Base-by-base conservation (phyloP, 2,797 vertebrate genomes). In the Megaceryle alcyon region DNA sequence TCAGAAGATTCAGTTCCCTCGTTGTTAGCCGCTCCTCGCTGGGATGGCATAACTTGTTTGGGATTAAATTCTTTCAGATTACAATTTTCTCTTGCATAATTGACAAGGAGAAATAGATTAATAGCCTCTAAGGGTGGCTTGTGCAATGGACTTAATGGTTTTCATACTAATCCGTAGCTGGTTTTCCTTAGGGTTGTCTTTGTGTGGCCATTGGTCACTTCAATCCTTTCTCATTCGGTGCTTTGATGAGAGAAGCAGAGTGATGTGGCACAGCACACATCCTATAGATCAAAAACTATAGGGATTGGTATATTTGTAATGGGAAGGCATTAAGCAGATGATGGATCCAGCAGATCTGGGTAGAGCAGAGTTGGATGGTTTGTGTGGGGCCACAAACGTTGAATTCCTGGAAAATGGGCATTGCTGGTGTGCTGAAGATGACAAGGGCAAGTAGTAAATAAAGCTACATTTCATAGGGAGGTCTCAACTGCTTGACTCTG, bases 391-490 rank as follows among this genome's bases (percentile, higher is more conserved):
- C 69, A 48, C n/a, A 1, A 23, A 4, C 63, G 16, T 31, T 57
- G 75, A 89, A 76, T 85, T 85, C 19, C 46, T 73, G 54, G 71
- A 57, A 79, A 82, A 68, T 6, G 70, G 79, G 33, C 70, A 51
- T 56, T 71, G 75, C 86, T 92, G 77, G 48, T 43, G 12, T 57
- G 49, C 83, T 7, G 12, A n/a, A 51, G 80, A 88, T 81, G 94
- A 63, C 4, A 31, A 71, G 82, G 71, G 78, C 26, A 20, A 95
- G 91, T 85, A 92, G 90, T 91, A 89, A 96, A 96, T 96, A 92
- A 91, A 95, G 92, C 65, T 91, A 87, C 76, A 54, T 79, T 92
- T 79, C 93, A 76, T 56, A 57, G 78, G 68, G 82, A 86, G 61
- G 72, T 57, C 66, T 86, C 72, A 53, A 79, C 60, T 82, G 79